Evolutionary conservation across 2,888 invertebrate genomes (phyloP).

Genomic region (Ethmia dodecea): DNA sequence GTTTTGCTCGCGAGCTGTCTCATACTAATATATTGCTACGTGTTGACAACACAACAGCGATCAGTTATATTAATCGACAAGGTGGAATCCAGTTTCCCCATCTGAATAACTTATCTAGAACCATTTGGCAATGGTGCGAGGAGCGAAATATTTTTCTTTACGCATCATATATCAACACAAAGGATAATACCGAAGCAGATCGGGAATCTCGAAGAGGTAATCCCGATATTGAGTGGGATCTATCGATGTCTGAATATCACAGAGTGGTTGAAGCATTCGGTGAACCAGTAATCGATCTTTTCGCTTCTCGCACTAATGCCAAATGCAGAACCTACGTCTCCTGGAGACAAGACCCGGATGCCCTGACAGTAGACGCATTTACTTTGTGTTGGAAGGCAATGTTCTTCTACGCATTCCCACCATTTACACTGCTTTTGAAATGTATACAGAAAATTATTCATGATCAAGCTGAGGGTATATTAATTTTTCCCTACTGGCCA

Average conservation of each 20-base stretch:
- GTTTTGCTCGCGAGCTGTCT: not conserved
- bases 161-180: conserved; percentile 19
- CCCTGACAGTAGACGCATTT: conserved; percentile 14
- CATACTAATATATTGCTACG: conserved; percentile 3
- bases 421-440: conserved; percentile 13
- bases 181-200: conserved; percentile 22
- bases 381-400: conserved; percentile 11
- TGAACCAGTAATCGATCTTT: conserved; percentile 16
- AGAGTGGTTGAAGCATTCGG: not conserved
- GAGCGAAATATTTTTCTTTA: conserved; percentile 1
- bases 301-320: conserved; percentile 11
- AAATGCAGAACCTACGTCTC: conserved; percentile 11
- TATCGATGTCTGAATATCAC: not conserved
- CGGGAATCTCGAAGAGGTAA: conserved; percentile 17
- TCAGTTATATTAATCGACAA: not conserved
- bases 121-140: not conserved
- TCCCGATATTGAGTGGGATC: conserved; percentile 7
- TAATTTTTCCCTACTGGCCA: conserved; percentile 14
- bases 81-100: not conserved
- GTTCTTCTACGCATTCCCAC: conserved; percentile 17
- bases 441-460: conserved; percentile 11
- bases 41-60: conserved; percentile 5
- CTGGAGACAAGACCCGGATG: conserved; percentile 16
- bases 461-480: conserved; percentile 11
- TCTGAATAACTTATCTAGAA: not conserved